Base-by-base conservation (phyloP, 2,113 vertebrate species). In the Oreochromis spilurus region DNA sequence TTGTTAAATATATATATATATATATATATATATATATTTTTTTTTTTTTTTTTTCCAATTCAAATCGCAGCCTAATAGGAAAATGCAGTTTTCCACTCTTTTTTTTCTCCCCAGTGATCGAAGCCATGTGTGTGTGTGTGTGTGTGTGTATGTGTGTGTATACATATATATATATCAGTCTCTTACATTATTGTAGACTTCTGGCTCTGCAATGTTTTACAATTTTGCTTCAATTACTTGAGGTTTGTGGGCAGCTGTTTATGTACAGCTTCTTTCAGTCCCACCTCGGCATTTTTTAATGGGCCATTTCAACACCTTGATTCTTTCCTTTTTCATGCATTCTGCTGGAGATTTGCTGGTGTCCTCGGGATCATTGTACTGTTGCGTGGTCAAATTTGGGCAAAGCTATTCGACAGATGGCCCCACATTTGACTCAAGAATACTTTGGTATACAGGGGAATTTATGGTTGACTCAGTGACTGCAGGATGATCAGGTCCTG, bases 1-100 rank as follows among this genome's bases (percentile, higher is more conserved):
- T 62, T 34, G 58, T 4, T 11, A 58, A 16, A 26, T 24, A 8
- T 14, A 1, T 17, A n/a, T n/a, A 9, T 19, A 19, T 2, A 17
- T 11, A 38, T 38, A 36, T 36, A 36, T 11, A 40, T 43, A 45
- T 3, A 43, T 2, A 13, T 45, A 21, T n/a, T n/a, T n/a, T n/a
- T n/a, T n/a, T n/a, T n/a, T n/a, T n/a, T 72, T 34, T 65, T 19
- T 75, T 19, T 6, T 21, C 13, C 84, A 53, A 70, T 75, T 84
- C 48, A 34, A 77, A 86, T 87, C n/a, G 3, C 53, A 83, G 81
- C 38, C 55, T 83, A 62, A 91, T 87, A 86, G 65, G 53, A 81
- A 85, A 83, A 87, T 58, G 65, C 50, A 52, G 75, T 34, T 83
- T 48, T 83, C 29, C 5, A 16, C 9, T 53, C 24, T 5, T 67